Evolutionary conservation across 2,888 invertebrate genomes (phyloP).

Genomic region (Adelognathus sp.): DNA sequence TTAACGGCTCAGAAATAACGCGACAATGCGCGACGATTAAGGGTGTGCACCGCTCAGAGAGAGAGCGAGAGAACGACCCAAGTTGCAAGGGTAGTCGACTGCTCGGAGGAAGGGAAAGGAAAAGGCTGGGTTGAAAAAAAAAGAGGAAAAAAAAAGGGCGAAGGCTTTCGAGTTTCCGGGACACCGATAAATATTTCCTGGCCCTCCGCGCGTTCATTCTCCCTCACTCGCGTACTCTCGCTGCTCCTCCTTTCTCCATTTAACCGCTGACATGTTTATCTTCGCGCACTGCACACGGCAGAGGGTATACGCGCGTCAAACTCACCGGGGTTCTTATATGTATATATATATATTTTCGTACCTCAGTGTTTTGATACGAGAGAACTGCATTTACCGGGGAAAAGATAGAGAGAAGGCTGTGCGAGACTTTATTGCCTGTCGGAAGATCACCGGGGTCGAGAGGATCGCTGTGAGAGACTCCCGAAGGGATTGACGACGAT

Average conservation of each 20-base stretch:
- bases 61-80: neutral
- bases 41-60: slow-evolving; percentile 30
- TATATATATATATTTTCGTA: slow-evolving; percentile 6
- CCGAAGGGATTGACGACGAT: slow-evolving; percentile 32
- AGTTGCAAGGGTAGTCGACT: slow-evolving; percentile 16
- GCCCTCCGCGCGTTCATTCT: slow-evolving; percentile 19
- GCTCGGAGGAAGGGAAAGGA: slow-evolving; percentile 26
- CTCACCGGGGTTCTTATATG: slow-evolving; percentile 9
- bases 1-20: slow-evolving; percentile 73
- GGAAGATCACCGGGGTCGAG: slow-evolving; percentile 23
- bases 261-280: slow-evolving; percentile 65
- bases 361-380: neutral
- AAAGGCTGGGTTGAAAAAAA: neutral
- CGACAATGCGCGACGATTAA: slow-evolving; percentile 62
- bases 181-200: slow-evolving; percentile 60
- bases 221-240: neutral
- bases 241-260: slow-evolving; percentile 13
- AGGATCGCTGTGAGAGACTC: neutral
- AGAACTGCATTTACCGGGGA: neutral
- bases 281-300: slow-evolving; percentile 38
- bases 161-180: slow-evolving; percentile 37
- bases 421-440: slow-evolving; percentile 18
- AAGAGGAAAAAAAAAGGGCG: slow-evolving; percentile 15
- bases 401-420: neutral
- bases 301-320: neutral